Conservation (phyloP, 2,113 vertebrate species). For the Hypocryptadius cinnamomeus region DNA sequence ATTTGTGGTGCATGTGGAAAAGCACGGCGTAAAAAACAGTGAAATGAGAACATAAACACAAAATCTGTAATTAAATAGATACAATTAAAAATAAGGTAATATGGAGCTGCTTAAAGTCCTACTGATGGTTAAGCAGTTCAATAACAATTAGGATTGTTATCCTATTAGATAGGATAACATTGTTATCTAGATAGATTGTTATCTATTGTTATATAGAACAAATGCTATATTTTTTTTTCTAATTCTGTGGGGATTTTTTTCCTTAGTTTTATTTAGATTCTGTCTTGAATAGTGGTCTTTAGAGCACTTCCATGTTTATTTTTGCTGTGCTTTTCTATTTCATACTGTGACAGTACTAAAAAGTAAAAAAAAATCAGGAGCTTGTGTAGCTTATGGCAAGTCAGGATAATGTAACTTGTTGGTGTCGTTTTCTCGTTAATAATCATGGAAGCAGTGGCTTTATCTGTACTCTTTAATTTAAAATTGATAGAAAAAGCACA, state of each 20-base stretch:
- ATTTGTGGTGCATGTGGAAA: background rate
- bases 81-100: accelerated
- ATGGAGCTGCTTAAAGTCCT: background rate
- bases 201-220: too few species aligned
- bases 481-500: background rate
- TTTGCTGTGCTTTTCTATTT: background rate
- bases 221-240: background rate
- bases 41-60: background rate
- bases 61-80: background rate
- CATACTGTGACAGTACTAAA: background rate
- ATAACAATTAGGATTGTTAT: background rate
- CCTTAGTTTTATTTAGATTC: background rate
- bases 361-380: accelerated
- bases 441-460: background rate
- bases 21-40: background rate
- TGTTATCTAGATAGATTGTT: too few species aligned
- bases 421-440: background rate
- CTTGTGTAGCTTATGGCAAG: background rate
- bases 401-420: accelerated
- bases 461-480: background rate
- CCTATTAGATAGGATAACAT: too few species aligned
- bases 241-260: accelerated
- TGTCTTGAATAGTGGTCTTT: background rate
- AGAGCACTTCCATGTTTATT: background rate
- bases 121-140: background rate